These are phyloP conservation scores for Sebastiscus tertius DNA, from an alignment of 2,797 vertebrate genomes.

Conservation along the genomic window DNA sequence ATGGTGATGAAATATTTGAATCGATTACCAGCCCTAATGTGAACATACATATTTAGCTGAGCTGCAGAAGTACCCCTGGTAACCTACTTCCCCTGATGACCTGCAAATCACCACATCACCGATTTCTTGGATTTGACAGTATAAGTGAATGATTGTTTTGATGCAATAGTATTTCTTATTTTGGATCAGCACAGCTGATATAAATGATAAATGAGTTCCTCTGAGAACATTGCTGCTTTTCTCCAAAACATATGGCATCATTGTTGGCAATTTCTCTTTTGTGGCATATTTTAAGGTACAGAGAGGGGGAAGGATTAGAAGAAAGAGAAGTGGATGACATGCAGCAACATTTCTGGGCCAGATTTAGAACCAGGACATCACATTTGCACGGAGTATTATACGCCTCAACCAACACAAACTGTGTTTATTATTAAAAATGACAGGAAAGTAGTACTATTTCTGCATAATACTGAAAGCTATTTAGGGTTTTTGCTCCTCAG, in stretches of 20 bases:
- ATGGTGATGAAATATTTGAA: too few species aligned
- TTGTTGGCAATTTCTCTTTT: not conserved
- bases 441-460: not conserved
- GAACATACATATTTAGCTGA: not conserved
- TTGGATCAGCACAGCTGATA: not conserved
- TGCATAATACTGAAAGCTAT: not conserved
- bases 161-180: not conserved
- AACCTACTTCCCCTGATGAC: not conserved
- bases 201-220: not conserved
- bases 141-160: not conserved
- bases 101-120: not conserved
- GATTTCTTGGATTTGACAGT: too few species aligned
- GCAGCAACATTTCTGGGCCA: slow-evolving; percentile 18
- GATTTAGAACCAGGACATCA: slow-evolving; percentile 33
- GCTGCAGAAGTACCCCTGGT: not conserved
- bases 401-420: not conserved
- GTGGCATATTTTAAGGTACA: not conserved
- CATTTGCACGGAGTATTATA: slow-evolving; percentile 17
- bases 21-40: not conserved
- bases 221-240: not conserved
- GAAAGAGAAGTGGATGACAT: not conserved
- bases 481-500: not conserved
- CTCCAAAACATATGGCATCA: not conserved
- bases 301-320: not conserved
- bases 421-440: not conserved